These are phyloP conservation scores for Glaucomys volans DNA, from an alignment of 2,113 vertebrate species.

Conservation along the genomic window DNA sequence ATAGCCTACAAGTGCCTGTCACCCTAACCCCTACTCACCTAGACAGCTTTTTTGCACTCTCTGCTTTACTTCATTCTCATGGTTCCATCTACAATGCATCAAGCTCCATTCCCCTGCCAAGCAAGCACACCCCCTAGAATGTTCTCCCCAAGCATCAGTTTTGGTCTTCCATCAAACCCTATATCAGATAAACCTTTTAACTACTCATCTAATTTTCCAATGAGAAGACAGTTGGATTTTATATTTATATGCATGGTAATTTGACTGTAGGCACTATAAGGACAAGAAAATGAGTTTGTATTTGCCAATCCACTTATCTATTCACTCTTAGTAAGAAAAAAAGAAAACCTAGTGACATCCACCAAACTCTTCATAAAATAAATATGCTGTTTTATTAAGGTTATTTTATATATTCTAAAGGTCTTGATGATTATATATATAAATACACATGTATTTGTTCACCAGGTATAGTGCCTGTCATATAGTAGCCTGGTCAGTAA, in stretches of 20 bases:
- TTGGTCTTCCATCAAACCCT: background rate
- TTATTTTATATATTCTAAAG: background rate
- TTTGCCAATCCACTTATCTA: constrained; percentile 54
- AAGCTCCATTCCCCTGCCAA: background rate
- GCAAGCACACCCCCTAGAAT: background rate
- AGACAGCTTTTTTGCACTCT: background rate
- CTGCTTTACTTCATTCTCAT: background rate
- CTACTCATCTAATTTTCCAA: background rate
- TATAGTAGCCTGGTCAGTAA: background rate
- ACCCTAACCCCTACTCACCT: too few relatives aligned
- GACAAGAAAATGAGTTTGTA: background rate
- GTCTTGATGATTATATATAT: background rate
- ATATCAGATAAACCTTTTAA: background rate
- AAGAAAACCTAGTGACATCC: background rate
- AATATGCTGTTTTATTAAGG: background rate
- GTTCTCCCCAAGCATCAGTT: background rate
- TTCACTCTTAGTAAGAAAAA: constrained; percentile 44
- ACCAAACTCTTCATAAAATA: constrained; percentile 55
- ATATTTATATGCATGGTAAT: background rate
- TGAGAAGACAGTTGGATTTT: background rate
- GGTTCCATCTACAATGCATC: background rate
- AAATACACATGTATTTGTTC: background rate
- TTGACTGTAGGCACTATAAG: background rate
- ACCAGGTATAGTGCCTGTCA: background rate
- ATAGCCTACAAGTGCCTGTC: background rate